Conservation (phyloP, 2,797 vertebrate species). For the Enoplosus armatus region DNA sequence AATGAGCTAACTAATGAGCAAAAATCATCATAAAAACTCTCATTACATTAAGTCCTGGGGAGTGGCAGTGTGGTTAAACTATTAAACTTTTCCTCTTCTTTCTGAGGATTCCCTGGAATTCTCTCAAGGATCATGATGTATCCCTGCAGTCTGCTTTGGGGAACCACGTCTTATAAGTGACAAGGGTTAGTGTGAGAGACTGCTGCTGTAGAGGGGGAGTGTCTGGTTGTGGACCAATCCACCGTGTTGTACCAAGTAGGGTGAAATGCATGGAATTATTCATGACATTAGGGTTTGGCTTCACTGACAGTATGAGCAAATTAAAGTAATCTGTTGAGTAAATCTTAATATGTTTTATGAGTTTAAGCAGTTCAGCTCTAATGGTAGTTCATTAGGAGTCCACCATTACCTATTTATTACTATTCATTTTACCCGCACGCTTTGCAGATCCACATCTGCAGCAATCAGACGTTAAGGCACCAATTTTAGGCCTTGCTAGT, state of each 20-base stretch:
- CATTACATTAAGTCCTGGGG: slow-evolving; percentile 29
- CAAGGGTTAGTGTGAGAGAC: background rate
- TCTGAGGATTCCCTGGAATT: slow-evolving; percentile 8
- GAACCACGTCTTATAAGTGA: slow-evolving; percentile 8
- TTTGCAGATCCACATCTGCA: background rate
- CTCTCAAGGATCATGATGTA: slow-evolving; percentile 2
- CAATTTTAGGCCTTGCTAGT: too few relatives aligned
- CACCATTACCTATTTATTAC: slow-evolving; percentile 20
- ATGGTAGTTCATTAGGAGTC: slow-evolving; percentile 35
- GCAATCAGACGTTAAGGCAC: background rate
- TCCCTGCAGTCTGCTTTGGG: slow-evolving; percentile 26
- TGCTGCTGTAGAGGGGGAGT: background rate
- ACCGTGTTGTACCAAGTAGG: background rate
- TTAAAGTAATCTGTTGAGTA: slow-evolving; percentile 31
- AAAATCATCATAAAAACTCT: slow-evolving; percentile 42
- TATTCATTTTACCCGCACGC: slow-evolving; percentile 11
- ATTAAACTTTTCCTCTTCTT: slow-evolving; percentile 15
- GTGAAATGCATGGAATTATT: slow-evolving; percentile 22
- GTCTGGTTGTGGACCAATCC: background rate
- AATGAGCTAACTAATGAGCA: slow-evolving; percentile 57
- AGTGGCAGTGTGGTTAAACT: slow-evolving; percentile 18
- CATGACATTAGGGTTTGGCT: background rate
- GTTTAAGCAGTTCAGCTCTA: slow-evolving; percentile 22
- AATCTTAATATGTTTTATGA: slow-evolving; percentile 21
- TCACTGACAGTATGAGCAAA: slow-evolving; percentile 15